Evolutionary conservation across 2,113 vertebrate genomes (phyloP).

Genomic region (Aspidoscelis tigris): DNA sequence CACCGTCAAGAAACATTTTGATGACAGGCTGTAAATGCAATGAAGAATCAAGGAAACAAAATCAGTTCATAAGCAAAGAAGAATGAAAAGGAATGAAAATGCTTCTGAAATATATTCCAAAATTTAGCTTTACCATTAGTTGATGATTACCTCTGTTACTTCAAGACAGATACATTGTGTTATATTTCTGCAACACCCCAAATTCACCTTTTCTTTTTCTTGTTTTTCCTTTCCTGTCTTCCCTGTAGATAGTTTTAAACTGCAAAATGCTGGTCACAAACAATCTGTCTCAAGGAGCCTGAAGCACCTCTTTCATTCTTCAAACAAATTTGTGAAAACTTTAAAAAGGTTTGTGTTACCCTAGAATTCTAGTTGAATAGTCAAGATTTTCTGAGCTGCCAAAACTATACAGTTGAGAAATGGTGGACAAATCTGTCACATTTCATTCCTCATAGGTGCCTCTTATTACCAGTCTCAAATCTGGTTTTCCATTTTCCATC

Average conservation of each 20-base stretch:
- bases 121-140: background rate
- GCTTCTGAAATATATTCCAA: background rate
- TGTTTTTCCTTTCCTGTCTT: conserved; percentile 39
- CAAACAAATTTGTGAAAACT: conserved; percentile 97
- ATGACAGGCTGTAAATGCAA: no score
- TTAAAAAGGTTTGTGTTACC: conserved; percentile 88
- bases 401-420: background rate
- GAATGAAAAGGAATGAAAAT: background rate
- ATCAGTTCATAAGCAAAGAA: no score
- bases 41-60: no score
- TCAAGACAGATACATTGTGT: conserved; percentile 2
- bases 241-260: conserved; percentile 86
- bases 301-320: conserved; percentile 97
- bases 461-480: background rate
- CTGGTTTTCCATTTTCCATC: no score
- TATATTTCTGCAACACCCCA: conserved; percentile 4
- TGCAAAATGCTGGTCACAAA: conserved; percentile 92
- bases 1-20: no score
- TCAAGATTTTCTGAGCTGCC: background rate
- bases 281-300: conserved; percentile 95
- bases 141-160: background rate
- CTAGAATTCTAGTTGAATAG: background rate
- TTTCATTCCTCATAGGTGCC: background rate
- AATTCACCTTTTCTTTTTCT: conserved; percentile 4
- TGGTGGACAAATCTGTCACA: background rate